Base-by-base conservation (phyloP, 2,888 invertebrate species). In the Tipula unca region DNA sequence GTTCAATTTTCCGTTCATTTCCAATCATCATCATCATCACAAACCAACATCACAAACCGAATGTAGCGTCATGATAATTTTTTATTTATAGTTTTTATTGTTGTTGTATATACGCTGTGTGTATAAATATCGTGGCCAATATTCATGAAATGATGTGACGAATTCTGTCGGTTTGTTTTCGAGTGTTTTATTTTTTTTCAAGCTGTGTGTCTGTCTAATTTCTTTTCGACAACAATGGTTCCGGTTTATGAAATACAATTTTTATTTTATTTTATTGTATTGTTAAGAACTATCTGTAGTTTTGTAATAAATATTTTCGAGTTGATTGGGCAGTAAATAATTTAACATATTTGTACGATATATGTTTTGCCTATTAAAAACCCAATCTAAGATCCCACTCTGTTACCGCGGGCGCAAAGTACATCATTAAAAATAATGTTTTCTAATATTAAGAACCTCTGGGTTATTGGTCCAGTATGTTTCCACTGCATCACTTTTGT, bases 141-240 rank as follows among this genome's bases (percentile, higher is more conserved):
- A 69, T 69, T 69, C 69, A 69, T 69, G 69, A 69, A 69, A 69
- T 69, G 69, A 69, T 69, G 69, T 69, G 69, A 69, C 69, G 69
- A 69, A 69, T 69, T 69, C 69, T 69, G 69, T 69, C 69, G 69
- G 69, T 69, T 69, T 69, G 69, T 69, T 69, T 69, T 69, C 69
- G 69, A 69, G 69, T 48, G 48, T 48, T 48, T 48, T 6, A 5
- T 48, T 48, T 48, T 6, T 1, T 48, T 48, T 48, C 17, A 48
- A 25, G 69, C 25, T 69, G n/a, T 48, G 48, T 48, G n/a, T 69
- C 69, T 69, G 69, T 69, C 25, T 69, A 69, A 69, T 69, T 69
- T 69, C 69, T 69, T 69, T 25, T 69, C 69, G 69, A 69, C 69
- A 69, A 69, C 69, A 69, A 69, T 69, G 25, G 69, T 69, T 69